A percentile compares a stretch with the other conserved stretches of the same genome.
These are phyloP conservation scores for Noctua janthina DNA, from an alignment of 2,888 invertebrate genomes.

Conservation along the genomic window DNA sequence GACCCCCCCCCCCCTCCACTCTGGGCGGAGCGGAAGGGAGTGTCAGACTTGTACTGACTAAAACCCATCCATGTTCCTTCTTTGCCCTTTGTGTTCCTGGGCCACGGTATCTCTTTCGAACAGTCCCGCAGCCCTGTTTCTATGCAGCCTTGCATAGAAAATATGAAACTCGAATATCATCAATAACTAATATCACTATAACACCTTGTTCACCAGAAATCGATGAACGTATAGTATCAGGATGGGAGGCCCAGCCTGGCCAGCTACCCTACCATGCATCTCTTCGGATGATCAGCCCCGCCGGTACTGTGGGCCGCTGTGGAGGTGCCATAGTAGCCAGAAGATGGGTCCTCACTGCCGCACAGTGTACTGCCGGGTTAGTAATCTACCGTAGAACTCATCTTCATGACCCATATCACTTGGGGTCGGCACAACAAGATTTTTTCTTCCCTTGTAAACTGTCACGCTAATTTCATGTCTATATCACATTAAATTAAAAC, in stretches of 20 bases:
- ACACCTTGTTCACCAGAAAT: constrained; percentile 1
- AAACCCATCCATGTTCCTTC: too few species aligned
- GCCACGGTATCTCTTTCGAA: too few species aligned
- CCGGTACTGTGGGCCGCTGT: not conserved
- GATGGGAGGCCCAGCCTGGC: constrained; percentile 3
- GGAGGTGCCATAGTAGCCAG: constrained; percentile 14
- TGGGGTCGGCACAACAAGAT: not conserved
- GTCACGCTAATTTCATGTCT: too few species aligned
- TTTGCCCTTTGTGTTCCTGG: too few species aligned
- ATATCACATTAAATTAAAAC: too few species aligned
- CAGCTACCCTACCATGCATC: constrained; percentile 15
- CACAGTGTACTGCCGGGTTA: constrained; percentile 19
- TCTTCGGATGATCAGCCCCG: not conserved
- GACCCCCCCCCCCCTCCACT: too few species aligned
- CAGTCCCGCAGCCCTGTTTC: too few species aligned
- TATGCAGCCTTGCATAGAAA: too few species aligned
- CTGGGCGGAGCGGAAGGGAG: too few species aligned
- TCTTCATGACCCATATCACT: not conserved
- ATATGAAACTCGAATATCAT: not conserved
- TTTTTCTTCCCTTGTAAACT: not conserved
- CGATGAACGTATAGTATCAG: constrained; percentile 12
- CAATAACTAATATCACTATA: not conserved
- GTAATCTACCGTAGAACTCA: not conserved
- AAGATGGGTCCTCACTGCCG: constrained; percentile 8
- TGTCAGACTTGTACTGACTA: too few species aligned